A percentile compares a stretch with the other conserved stretches of the same genome.
Evolutionary conservation across 2,113 vertebrate species (phyloP).

Genomic region (Albula glossodonta): DNA sequence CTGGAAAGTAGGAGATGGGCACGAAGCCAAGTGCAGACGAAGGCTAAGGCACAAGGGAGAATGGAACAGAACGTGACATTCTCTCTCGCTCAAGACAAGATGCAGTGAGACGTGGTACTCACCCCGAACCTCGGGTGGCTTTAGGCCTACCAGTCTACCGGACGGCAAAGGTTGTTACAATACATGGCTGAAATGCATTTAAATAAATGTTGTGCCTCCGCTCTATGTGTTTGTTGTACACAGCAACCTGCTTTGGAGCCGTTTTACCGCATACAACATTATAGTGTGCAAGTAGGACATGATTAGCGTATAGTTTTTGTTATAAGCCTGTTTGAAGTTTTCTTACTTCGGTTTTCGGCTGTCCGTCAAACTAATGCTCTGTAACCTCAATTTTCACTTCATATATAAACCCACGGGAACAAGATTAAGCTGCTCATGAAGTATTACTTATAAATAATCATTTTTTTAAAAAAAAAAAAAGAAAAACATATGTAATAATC

Average conservation of each 20-base stretch:
- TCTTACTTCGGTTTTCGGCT: not conserved
- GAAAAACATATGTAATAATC: too few relatives aligned
- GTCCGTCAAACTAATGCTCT: not conserved
- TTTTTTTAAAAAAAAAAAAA: too few relatives aligned
- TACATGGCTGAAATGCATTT: not conserved
- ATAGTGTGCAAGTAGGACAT: not conserved
- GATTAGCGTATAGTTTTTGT: not conserved
- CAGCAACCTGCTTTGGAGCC: not conserved
- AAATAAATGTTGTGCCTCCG: not conserved
- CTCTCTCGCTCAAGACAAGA: constrained; percentile 9
- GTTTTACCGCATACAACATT: not conserved
- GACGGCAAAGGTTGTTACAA: not conserved
- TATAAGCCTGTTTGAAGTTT: not conserved
- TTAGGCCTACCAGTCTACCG: not conserved
- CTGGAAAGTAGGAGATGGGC: constrained; percentile 81
- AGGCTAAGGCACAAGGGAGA: constrained; percentile 31
- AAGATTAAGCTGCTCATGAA: too few relatives aligned
- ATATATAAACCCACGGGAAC: not conserved
- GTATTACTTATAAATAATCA: too few relatives aligned
- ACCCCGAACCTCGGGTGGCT: constrained; percentile 8
- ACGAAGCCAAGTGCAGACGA: constrained; percentile 73
- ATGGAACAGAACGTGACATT: constrained; percentile 29
- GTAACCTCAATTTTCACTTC: not conserved
- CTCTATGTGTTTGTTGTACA: not conserved
- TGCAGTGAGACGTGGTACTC: constrained; percentile 7